Base-by-base conservation (phyloP, 2,113 vertebrate genomes). In the Serilophus lunatus region DNA sequence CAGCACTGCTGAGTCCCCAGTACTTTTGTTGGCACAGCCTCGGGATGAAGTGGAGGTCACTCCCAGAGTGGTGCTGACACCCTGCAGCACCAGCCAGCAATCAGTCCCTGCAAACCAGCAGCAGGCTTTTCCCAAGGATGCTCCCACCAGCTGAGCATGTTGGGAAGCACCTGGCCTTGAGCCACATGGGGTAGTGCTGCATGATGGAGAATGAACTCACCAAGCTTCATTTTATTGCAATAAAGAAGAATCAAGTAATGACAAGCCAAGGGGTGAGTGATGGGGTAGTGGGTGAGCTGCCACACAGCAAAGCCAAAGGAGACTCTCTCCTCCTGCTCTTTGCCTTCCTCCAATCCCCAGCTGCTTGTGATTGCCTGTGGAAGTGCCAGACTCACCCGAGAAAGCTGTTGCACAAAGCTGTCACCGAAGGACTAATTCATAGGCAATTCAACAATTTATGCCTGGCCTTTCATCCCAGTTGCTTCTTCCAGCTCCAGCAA, bases 151-250 rank as follows among this genome's bases (percentile, higher is more conserved):
- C 78, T 49, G 35, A 92, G 44, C 47, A 28, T 2, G 0, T 24
- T 2, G 0, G n/a, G 17, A 3, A 82, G 90, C 16, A 8, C 45
- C 76, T 90, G 82, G 94, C 82, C 86, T 33, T 2, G 38, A 63
- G 91, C 92, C 91, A 88, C 35, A 6, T 0, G 11, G 38, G 33
- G 18, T 50, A 65, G 59, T 1, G 6, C 63, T 70, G 18, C 0
- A 0, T 24, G 51, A 47, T 26, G 47, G 51, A 83, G 71, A 85
- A 95, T 86, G 79, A 83, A 83, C 85, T 96, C 79, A 2, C 1
- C 0, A 38, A 66, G 77, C 93, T 94, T 96, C 85, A 93, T 92
- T 76, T 84, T 89, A 89, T 76, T 50, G 83, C 94, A 92, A 79
- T 95, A 91, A 96, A 84, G 82, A 61, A 83, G 47, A 88, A 82